A percentile compares a stretch with the other conserved stretches of the same genome.
These are phyloP conservation scores for Ispidina lecontei DNA, from an alignment of 2,797 vertebrate species.

Conservation along the genomic window DNA sequence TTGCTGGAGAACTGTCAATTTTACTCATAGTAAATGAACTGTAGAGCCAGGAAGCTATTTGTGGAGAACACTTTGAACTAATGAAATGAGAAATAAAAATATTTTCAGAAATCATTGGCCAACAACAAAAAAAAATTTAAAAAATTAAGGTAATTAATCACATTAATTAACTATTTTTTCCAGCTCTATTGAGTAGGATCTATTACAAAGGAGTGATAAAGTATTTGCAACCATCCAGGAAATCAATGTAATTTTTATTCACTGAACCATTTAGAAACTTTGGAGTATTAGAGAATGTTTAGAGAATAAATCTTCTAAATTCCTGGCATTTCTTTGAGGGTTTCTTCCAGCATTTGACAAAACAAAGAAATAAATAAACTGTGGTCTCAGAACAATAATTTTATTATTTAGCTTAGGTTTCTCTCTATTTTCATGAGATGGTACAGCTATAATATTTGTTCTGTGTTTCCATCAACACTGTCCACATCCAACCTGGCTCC, in stretches of 20 bases:
- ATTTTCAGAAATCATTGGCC: neutral
- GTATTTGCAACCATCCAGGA: neutral
- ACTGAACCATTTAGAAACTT: neutral
- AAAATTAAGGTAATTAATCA: neutral
- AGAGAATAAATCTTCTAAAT: neutral
- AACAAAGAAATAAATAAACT: neutral
- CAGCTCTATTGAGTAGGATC: neutral
- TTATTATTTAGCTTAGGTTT: neutral
- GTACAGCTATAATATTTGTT: rapidly evolving
- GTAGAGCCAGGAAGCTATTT: neutral
- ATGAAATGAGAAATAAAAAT: neutral
- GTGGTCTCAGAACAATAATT: neutral
- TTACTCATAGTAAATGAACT: neutral
- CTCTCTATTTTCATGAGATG: neutral
- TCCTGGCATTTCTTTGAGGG: neutral
- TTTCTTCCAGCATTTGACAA: neutral
- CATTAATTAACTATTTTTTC: neutral
- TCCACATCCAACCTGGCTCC: neutral
- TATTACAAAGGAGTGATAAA: neutral
- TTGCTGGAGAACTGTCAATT: neutral
- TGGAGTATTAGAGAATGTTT: neutral
- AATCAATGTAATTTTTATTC: neutral
- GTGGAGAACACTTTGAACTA: neutral
- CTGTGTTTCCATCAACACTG: neutral
- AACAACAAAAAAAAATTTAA: neutral